Base-by-base conservation (phyloP, 2,797 vertebrate genomes). In the Pangasius krempfi region DNA sequence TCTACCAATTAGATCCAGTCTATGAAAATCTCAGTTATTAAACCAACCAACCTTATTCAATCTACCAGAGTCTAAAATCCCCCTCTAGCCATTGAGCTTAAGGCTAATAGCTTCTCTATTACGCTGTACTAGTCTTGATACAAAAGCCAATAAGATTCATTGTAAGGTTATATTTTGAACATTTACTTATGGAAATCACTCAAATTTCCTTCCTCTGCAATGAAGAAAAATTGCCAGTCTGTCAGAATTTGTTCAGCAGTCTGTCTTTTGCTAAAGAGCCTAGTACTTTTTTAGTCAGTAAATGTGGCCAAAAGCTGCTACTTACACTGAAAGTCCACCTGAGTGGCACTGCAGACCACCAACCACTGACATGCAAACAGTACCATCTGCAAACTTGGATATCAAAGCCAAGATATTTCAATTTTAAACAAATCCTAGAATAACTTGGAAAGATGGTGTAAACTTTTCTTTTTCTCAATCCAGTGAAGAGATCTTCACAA, bases 1-100 rank as follows among this genome's bases (percentile, higher is more conserved):
- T n/a, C 47, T 52, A 30, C 47, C 75, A 78, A 4, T 52, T 30
- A n/a, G 5, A 78, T 54, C 27, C 50, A 8, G 8, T 54, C 75
- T 78, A 78, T 30, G 75, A 78, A 78, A 78, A 78, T 78, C 50
- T n/a, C 73, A 16, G 2, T n/a, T 40, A 40, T 40, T 76, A 76
- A 50, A 6, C 5, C 7, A 27, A 16, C 5, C 13, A 25, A 7
- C 22, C 25, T 50, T 10, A n/a, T 47, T 76, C 22, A 76, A 25
- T 50, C 22, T 47, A 44, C 3, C 72, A 47, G 40, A 47, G 25
- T 75, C 12, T 50, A 76, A 50, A 72, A n/a, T 30, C 13, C 4
- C 27, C 12, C 3, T 66, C 12, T 30, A 30, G 16, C 7, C 16
- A 72, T 20, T 37, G 27, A 66, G 4, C 12, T 20, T 72, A 37